Evolutionary conservation across 2,797 vertebrate genomes (phyloP).

Genomic region (Hoplostethus mediterraneus): DNA sequence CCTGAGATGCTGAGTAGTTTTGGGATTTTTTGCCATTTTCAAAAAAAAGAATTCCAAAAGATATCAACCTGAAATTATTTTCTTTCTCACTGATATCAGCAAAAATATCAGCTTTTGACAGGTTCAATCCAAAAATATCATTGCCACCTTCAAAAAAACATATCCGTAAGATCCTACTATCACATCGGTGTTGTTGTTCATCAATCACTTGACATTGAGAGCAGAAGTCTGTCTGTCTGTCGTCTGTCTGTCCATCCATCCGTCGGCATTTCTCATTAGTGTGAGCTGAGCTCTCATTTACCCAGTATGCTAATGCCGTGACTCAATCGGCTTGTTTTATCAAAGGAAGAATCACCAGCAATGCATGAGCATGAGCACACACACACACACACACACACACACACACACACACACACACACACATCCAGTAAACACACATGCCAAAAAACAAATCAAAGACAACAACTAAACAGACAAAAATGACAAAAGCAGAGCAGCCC

Average conservation of each 20-base stretch:
- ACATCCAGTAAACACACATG: background rate
- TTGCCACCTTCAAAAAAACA: too few relatives aligned
- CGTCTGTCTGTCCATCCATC: background rate
- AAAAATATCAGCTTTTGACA: too few relatives aligned
- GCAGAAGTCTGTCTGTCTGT: background rate
- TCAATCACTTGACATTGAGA: too few relatives aligned
- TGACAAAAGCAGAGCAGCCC: slow-evolving; percentile 8
- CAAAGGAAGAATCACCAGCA: background rate
- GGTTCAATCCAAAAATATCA: too few relatives aligned
- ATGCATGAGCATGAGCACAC: background rate
- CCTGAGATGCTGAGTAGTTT: too few relatives aligned
- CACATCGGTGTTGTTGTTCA: too few relatives aligned
- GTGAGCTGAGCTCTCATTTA: background rate
- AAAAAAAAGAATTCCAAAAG: too few relatives aligned
- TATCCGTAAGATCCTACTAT: too few relatives aligned
- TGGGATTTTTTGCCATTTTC: too few relatives aligned
- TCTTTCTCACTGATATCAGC: too few relatives aligned
- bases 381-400: too few relatives aligned
- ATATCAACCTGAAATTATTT: too few relatives aligned
- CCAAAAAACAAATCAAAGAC: slow-evolving; percentile 5
- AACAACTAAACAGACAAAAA: slow-evolving; percentile 5
- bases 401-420: background rate
- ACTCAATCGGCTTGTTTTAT: slow-evolving; percentile 2
- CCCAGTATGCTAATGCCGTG: background rate
- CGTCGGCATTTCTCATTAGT: background rate